phyloP scores from a whole-genome alignment of 2,113 vertebrate species.

The Otus sunia region DNA sequence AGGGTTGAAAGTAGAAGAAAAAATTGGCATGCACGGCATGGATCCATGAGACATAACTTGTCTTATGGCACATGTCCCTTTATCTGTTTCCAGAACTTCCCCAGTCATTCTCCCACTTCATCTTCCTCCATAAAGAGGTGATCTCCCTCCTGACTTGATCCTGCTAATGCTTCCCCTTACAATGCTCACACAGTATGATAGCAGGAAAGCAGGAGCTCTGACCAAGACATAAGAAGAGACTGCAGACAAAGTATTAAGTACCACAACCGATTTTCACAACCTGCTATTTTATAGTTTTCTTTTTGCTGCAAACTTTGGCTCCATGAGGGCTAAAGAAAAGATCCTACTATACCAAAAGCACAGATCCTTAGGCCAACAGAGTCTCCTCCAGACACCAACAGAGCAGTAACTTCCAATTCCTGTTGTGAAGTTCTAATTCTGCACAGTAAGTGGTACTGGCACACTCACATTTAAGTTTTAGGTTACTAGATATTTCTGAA shows the following conservation, averaged over 20 bases:
- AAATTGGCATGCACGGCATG: background rate
- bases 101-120: background rate
- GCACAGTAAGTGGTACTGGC: background rate
- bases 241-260: background rate
- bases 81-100: background rate
- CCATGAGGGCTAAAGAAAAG: background rate
- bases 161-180: background rate
- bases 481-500: background rate
- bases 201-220: background rate
- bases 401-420: background rate
- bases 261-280: background rate
- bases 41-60: background rate
- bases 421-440: background rate
- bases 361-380: background rate
- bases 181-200: background rate
- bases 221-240: background rate
- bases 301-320: background rate
- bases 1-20: background rate
- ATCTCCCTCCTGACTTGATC: background rate
- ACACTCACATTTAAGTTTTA: background rate
- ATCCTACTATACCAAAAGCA: background rate
- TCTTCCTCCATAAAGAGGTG: background rate
- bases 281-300: background rate
- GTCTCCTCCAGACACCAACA: background rate
- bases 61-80: background rate